Percentiles rank a stretch among this genome's conserved stretches.
Conservation (phyloP, 2,797 vertebrate genomes). For the Tragopan temminckii region DNA sequence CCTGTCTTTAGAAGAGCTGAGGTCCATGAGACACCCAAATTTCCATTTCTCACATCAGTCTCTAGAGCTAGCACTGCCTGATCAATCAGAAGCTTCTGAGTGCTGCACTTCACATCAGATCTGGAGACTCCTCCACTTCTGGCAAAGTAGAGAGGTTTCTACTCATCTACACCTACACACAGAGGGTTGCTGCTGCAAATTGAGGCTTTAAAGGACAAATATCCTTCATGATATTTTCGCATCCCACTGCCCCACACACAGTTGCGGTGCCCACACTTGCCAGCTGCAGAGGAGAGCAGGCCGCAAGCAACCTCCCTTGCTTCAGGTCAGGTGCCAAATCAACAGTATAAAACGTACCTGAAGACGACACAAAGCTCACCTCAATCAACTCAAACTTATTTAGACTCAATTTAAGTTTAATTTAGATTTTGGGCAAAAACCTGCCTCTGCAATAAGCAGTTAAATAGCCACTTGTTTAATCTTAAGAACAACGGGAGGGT, state of each 20-base stretch:
- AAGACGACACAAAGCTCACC: background rate
- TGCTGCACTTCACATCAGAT: background rate
- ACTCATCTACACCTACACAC: background rate
- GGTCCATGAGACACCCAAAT: background rate
- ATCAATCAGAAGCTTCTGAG: background rate
- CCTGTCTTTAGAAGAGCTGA: background rate
- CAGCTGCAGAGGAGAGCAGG: background rate
- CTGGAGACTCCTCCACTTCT: background rate
- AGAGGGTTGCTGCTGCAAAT: background rate
- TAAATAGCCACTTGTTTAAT: background rate
- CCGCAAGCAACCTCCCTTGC: background rate
- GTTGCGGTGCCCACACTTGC: fast-evolving
- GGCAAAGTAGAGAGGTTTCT: fast-evolving
- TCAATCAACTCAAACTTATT: background rate
- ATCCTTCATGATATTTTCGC: background rate
- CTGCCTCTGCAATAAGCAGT: background rate
- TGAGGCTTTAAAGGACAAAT: background rate
- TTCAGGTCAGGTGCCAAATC: background rate
- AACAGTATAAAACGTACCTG: fast-evolving
- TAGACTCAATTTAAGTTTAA: background rate
- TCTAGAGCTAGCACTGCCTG: fast-evolving
- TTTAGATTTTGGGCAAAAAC: background rate
- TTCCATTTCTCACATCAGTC: background rate
- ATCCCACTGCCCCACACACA: fast-evolving
- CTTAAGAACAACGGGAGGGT: background rate